Conservation (phyloP, 2,888 invertebrate genomes). For the Uropetala carovei region DNA sequence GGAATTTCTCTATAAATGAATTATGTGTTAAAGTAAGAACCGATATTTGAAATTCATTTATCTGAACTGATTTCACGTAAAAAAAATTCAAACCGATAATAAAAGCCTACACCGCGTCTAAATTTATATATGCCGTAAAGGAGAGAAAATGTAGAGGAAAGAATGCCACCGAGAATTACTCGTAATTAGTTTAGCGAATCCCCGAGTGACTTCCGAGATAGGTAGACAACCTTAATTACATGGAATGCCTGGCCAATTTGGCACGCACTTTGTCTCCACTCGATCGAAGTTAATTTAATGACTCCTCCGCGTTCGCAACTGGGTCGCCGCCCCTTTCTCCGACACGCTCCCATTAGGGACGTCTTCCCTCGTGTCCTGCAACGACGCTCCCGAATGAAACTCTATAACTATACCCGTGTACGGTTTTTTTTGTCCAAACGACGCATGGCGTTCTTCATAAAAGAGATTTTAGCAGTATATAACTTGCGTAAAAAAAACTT, state of each 20-base stretch:
- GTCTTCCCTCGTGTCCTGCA: background rate
- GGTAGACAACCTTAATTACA: background rate
- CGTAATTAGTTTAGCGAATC: background rate
- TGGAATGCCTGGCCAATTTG: background rate
- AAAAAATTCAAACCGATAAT: no score
- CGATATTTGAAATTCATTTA: no score
- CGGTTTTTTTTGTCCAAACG: no score
- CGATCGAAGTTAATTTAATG: slow-evolving; percentile 11
- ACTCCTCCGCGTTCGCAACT: background rate
- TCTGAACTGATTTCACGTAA: no score
- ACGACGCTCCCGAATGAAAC: background rate
- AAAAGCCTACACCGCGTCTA: no score
- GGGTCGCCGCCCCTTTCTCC: background rate
- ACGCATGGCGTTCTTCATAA: no score
- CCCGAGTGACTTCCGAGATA: background rate
- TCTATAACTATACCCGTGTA: background rate
- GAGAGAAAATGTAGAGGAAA: background rate
- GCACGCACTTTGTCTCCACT: background rate
- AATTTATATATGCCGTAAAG: no score
- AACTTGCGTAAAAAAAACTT: no score
- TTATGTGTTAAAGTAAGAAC: no score
- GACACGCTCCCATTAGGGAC: background rate
- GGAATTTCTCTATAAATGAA: no score
- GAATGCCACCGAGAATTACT: background rate
- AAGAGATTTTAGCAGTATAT: no score